These are phyloP conservation scores for Otis tarda DNA, from an alignment of 2,113 vertebrate species.

Conservation along the genomic window DNA sequence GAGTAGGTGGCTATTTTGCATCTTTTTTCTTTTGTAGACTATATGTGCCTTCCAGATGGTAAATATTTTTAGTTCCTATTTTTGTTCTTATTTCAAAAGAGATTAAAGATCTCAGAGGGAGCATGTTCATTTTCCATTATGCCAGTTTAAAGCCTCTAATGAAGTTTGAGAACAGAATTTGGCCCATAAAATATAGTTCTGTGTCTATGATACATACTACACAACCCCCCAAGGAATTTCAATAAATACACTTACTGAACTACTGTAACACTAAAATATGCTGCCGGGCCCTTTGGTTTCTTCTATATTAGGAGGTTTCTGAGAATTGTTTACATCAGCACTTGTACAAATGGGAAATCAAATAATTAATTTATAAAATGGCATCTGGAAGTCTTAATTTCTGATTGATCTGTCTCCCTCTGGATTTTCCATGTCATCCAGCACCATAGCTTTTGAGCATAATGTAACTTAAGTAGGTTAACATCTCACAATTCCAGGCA, in stretches of 20 bases:
- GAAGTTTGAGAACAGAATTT: conserved; percentile 49
- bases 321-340: conserved; percentile 60
- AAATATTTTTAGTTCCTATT: conserved; percentile 54
- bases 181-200: conserved; percentile 15
- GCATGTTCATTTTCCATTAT: conserved; percentile 36
- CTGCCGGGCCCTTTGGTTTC: conserved; percentile 20
- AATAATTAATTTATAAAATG: conserved; percentile 72
- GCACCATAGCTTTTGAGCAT: conserved; percentile 25
- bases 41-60: neutral
- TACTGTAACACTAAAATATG: conserved; percentile 35
- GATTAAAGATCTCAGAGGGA: conserved; percentile 14
- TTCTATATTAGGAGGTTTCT: neutral
- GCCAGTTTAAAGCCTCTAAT: conserved; percentile 2
- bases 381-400: conserved; percentile 63
- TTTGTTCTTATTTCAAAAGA: conserved; percentile 39
- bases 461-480: conserved; percentile 55
- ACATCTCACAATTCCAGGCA: neutral
- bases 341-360: conserved; percentile 61
- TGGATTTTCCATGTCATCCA: conserved; percentile 42
- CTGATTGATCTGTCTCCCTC: conserved; percentile 59
- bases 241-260: conserved; percentile 59
- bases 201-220: conserved; percentile 12
- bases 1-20: neutral
- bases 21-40: neutral
- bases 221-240: neutral